Conservation (phyloP, 2,888 invertebrate genomes). For the Dicroscelio sp. region DNA sequence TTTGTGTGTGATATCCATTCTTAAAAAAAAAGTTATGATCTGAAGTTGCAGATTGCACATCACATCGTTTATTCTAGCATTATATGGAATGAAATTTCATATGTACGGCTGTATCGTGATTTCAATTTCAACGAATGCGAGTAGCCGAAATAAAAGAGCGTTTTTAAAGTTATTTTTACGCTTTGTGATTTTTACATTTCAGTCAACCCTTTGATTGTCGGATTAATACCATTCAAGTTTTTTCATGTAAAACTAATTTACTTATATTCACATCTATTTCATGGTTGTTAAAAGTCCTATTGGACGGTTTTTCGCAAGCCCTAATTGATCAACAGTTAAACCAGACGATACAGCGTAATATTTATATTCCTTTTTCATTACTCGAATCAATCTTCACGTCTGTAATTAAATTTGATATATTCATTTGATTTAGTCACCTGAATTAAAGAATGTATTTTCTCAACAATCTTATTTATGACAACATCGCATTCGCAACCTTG, state of each 20-base stretch:
- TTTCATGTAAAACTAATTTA: conserved; percentile 28
- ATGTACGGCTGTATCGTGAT: background rate
- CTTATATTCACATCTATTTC: conserved; percentile 41
- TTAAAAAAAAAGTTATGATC: too few species aligned
- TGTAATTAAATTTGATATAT: too few species aligned
- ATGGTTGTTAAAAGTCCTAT: background rate
- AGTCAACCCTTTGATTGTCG: conserved; percentile 28
- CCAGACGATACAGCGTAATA: too few species aligned
- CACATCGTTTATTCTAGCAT: too few species aligned
- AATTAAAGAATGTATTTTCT: too few species aligned
- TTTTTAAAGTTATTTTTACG: conserved; percentile 27
- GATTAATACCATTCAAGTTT: conserved; percentile 29
- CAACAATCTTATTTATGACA: too few species aligned
- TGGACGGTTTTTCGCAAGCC: background rate
- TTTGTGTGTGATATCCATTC: too few species aligned
- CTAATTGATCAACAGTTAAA: conserved; percentile 20
- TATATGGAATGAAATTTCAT: background rate
- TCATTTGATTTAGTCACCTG: too few species aligned
- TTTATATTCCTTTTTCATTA: too few species aligned
- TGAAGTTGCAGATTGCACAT: too few species aligned
- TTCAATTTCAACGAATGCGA: background rate
- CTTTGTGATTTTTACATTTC: conserved; percentile 46
- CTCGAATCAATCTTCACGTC: too few species aligned
- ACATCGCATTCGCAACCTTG: too few species aligned
- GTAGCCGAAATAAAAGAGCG: background rate